These are phyloP conservation scores for Formicarius rufipectus DNA, from an alignment of 2,113 vertebrate genomes.

Conservation along the genomic window DNA sequence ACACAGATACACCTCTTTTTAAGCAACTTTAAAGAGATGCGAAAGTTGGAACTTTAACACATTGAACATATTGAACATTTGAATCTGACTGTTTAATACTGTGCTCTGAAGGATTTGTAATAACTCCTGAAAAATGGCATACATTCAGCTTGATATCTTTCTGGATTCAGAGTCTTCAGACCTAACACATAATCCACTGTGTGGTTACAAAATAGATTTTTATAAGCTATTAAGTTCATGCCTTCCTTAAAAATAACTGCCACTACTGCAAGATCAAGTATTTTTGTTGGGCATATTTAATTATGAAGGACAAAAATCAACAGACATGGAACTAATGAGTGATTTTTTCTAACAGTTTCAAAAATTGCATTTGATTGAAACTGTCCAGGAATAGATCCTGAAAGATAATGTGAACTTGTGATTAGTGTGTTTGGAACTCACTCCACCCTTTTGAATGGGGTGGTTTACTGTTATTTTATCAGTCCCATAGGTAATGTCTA, in stretches of 20 bases:
- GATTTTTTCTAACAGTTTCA: not conserved
- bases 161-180: not conserved
- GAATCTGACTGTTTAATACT: not conserved
- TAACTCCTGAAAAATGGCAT: not conserved
- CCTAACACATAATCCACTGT: not conserved
- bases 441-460: not conserved
- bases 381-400: not conserved
- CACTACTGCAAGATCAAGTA: not conserved
- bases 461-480: not conserved
- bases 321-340: not conserved
- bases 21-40: not conserved
- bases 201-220: not conserved
- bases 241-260: not conserved
- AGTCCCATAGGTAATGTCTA: not conserved
- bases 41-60: not conserved
- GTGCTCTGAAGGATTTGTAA: constrained; percentile 42
- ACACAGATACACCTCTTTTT: not conserved
- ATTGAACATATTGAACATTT: not conserved
- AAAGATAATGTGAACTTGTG: not conserved
- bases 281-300: not conserved
- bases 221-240: not conserved
- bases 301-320: not conserved
- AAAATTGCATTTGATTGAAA: not conserved
- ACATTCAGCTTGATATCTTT: not conserved
- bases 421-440: not conserved